phyloP scores from a whole-genome alignment of 2,888 invertebrate genomes.

The Pristionchus fissidentatus region DNA sequence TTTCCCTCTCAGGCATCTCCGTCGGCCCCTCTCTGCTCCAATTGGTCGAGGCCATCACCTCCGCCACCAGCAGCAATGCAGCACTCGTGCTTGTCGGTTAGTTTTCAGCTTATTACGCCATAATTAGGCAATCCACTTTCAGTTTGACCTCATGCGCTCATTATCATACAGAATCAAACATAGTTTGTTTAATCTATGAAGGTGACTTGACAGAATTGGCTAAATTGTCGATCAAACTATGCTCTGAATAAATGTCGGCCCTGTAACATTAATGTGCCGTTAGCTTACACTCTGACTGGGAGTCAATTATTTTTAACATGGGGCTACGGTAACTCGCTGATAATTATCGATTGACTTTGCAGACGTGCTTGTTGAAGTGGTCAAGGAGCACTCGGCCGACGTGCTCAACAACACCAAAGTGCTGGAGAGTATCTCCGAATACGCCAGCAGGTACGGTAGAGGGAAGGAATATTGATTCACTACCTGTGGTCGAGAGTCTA shows the following conservation, averaged over 20 bases:
- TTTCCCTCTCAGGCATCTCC: constrained; percentile 22
- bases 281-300: too few species aligned
- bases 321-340: too few species aligned
- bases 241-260: too few species aligned
- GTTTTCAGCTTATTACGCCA: neutral
- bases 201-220: neutral
- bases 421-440: constrained; percentile 51
- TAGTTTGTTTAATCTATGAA: too few species aligned
- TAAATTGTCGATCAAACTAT: too few species aligned
- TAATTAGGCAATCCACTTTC: neutral
- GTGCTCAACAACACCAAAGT: constrained; percentile 62
- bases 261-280: too few species aligned
- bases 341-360: neutral
- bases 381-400: constrained; percentile 58
- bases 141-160: too few species aligned
- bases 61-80: constrained; percentile 53
- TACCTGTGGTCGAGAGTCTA: too few species aligned
- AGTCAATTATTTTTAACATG: neutral
- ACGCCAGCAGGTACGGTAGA: constrained; percentile 35
- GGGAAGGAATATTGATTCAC: too few species aligned
- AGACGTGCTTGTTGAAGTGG: constrained; percentile 61
- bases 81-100: constrained; percentile 61
- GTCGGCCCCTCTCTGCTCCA: constrained; percentile 23
- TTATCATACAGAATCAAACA: too few species aligned
- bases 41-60: constrained; percentile 56